Conservation (phyloP, 2,797 vertebrate genomes). For the Schizothorax lantsangensis region DNA sequence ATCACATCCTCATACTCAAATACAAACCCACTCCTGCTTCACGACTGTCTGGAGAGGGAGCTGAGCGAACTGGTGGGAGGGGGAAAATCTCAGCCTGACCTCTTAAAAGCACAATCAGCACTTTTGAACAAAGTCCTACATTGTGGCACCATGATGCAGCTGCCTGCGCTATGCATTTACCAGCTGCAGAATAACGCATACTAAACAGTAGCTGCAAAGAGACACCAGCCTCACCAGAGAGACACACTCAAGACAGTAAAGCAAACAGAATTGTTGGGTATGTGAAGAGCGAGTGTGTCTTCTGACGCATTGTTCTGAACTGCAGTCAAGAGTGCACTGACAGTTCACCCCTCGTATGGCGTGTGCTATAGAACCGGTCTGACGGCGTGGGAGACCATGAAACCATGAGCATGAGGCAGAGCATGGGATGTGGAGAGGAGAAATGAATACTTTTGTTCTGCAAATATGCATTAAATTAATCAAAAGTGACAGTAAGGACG, state of each 20-base stretch:
- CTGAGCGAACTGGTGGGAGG: constrained; percentile 30
- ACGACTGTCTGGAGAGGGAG: constrained; percentile 35
- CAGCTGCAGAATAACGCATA: constrained; percentile 43
- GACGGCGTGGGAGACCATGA: constrained; percentile 23
- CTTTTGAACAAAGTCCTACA: constrained; percentile 46
- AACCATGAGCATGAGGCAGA: neutral
- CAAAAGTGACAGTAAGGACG: neutral
- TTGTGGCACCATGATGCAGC: constrained; percentile 50
- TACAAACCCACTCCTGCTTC: constrained; percentile 23
- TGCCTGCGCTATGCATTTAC: constrained; percentile 47
- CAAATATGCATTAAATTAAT: neutral
- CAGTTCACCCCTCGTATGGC: constrained; percentile 37
- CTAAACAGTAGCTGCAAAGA: constrained; percentile 39
- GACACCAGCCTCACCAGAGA: constrained; percentile 39
- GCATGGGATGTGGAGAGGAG: neutral
- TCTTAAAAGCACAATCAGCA: constrained; percentile 52
- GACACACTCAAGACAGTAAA: constrained; percentile 1
- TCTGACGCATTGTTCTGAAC: neutral
- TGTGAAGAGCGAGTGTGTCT: neutral
- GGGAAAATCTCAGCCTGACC: constrained; percentile 43
- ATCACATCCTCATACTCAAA: constrained; percentile 19
- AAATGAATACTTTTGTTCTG: neutral
- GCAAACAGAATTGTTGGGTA: constrained; percentile 13
- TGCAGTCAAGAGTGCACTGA: constrained; percentile 34
- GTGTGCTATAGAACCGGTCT: constrained; percentile 49